Percentiles rank a stretch among this genome's conserved stretches.
Evolutionary conservation across 2,113 vertebrate genomes (phyloP).

Genomic region (Drymodes brunneopygia): DNA sequence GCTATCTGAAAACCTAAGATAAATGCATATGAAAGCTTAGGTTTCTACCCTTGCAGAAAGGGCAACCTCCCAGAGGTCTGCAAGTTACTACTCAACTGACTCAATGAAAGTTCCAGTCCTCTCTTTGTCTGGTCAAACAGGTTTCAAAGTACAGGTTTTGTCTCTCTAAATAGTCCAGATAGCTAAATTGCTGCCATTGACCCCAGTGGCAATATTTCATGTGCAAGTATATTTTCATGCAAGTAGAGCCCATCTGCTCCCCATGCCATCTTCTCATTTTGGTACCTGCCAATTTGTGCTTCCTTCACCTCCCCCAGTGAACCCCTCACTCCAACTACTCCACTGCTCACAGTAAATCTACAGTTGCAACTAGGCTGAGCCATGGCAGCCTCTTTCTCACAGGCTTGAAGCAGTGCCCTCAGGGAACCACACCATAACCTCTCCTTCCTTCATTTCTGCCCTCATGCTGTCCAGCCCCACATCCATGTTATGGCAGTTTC

Average conservation of each 20-base stretch:
- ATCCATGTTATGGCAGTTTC: background rate
- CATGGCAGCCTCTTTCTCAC: accelerated
- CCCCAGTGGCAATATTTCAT: background rate
- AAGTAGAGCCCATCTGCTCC: background rate
- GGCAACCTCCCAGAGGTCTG: background rate
- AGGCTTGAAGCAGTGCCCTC: background rate
- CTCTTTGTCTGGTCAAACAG: background rate
- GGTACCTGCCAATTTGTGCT: background rate
- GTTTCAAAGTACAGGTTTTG: background rate
- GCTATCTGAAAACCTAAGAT: background rate
- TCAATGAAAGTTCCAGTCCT: background rate
- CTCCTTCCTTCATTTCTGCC: background rate
- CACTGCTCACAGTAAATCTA: background rate
- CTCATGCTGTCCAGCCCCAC: background rate
- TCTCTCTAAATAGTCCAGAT: background rate
- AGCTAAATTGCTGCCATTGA: background rate
- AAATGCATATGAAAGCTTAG: background rate
- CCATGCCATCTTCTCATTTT: background rate
- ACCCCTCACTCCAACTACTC: background rate
- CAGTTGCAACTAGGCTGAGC: background rate
- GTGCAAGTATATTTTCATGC: background rate
- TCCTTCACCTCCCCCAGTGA: background rate
- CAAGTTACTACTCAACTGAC: background rate
- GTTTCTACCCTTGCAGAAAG: background rate
- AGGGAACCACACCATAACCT: background rate